Base-by-base conservation (phyloP, 1,140 invertebrate genomes). In the Macrostomum lignano region DNA sequence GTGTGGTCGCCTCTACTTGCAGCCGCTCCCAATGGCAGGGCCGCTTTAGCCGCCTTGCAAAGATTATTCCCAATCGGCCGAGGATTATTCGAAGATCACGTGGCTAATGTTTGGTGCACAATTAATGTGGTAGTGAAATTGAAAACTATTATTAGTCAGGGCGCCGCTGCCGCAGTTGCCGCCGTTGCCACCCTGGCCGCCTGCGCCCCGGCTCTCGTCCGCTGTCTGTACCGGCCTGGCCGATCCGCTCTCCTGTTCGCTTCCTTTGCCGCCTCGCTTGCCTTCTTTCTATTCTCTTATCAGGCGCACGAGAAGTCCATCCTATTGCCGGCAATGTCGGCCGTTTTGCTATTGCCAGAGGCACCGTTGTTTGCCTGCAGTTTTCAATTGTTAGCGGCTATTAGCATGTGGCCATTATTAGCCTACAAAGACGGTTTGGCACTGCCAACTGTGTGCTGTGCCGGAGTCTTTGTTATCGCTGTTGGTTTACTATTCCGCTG, bases 221-320 rank as follows among this genome's bases (percentile, higher is more conserved):
- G 24, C 36, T 11, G 36, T 5, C 17, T 40, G n/a, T 15, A 32
- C 1, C 35, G 26, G 9, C 34, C 38, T 7, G 9, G 11, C 17
- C 19, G 19, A 24, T 21, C 20, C 3, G 11, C 15, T 17, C 21
- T 34, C 20, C 20, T 36, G 5, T 36, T 29, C 15, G 13, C 24
- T 3, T 24, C 10, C 3, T 26, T 7, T 10, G 24, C 33, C 3
- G 71, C 70, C 2, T 72, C 82, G 0, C 49, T 94, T 24, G 67
- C 72, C 0, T 94, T 96, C 57, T 96, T 84, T 46, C 55, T 96
- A 7, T 88, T 93, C 53, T 91, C 84, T 14, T 94, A 74, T 61
- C 86, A 96, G 67, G 82, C 96, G 28, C 88, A 96, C 53, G 88
- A 96, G 51, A 96, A 96, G 58, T 73, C 71, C 6, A 91, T 96